phyloP scores from a whole-genome alignment of 2,797 vertebrate genomes.

The Sphenopsis melanotis region DNA sequence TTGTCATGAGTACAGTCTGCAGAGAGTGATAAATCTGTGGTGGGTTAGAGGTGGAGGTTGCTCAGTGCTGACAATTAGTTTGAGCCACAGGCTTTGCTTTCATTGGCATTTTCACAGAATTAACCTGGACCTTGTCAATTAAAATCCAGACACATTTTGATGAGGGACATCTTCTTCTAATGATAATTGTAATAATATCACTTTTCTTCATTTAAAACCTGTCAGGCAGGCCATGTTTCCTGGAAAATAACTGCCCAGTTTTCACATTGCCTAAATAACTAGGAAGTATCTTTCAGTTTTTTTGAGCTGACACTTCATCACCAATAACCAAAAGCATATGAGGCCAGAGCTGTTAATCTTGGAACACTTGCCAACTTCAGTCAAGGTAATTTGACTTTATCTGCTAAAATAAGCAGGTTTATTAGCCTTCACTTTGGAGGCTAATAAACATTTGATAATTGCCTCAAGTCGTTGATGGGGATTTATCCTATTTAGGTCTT shows the following conservation, averaged over 20 bases:
- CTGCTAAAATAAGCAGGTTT: constrained; percentile 42
- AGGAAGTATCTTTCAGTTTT: not conserved
- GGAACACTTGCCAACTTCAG: not conserved
- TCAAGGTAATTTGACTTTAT: constrained; percentile 39
- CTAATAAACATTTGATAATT: constrained; percentile 52
- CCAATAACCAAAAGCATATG: constrained; percentile 21
- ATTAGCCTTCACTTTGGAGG: constrained; percentile 22
- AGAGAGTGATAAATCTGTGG: constrained; percentile 61
- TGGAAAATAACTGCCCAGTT: constrained; percentile 37
- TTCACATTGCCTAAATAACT: constrained; percentile 28
- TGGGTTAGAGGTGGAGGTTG: constrained; percentile 63
- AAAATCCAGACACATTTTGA: constrained; percentile 62
- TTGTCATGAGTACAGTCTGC: constrained; percentile 43
- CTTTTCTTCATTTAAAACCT: constrained; percentile 58
- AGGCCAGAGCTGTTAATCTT: constrained; percentile 12
- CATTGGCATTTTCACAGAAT: constrained; percentile 62
- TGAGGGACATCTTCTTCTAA: constrained; percentile 52
- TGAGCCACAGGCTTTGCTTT: constrained; percentile 62
- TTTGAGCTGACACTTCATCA: constrained; percentile 38
- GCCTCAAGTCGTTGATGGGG: not conserved
- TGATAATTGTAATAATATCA: constrained; percentile 58
- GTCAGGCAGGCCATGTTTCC: constrained; percentile 20
- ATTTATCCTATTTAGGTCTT: constrained; percentile 11
- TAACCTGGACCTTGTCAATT: constrained; percentile 64
- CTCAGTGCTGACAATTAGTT: constrained; percentile 61